These are phyloP conservation scores for Avahi laniger DNA, from an alignment of 2,797 vertebrate species.

Conservation along the genomic window DNA sequence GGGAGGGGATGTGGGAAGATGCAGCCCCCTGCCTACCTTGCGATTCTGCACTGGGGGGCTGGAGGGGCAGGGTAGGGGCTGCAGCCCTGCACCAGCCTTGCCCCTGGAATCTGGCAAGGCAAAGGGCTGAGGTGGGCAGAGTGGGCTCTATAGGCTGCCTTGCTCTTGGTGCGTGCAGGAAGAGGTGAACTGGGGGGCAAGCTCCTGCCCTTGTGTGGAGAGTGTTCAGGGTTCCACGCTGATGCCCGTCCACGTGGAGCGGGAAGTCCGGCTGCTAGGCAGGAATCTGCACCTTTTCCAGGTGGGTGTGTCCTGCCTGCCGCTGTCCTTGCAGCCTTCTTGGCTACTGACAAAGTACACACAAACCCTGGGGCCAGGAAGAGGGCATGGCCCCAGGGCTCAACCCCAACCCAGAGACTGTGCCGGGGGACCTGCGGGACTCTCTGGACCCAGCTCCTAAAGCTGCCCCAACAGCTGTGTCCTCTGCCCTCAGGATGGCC, in stretches of 20 bases:
- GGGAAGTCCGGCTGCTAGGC: constrained; percentile 92
- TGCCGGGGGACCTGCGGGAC: accelerated
- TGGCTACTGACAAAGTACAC: background rate
- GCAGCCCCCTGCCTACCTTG: background rate
- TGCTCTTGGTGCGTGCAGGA: constrained; percentile 84
- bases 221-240: constrained; percentile 91
- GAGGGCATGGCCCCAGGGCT: background rate
- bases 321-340: background rate
- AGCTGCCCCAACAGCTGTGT: background rate
- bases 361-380: background rate
- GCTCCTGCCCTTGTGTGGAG: constrained; percentile 94
- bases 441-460: background rate
- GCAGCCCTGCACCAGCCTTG: accelerated
- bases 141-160: constrained; percentile 16
- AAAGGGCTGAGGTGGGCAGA: background rate
- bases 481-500: constrained; percentile 87
- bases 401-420: background rate
- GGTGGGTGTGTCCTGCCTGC: constrained; percentile 80
- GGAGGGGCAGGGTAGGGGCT: background rate
- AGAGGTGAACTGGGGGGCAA: constrained; percentile 88
- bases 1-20: background rate
- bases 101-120: background rate
- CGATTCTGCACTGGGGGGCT: background rate
- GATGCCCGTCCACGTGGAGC: constrained; percentile 90
- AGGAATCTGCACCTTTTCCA: constrained; percentile 94